phyloP scores from a whole-genome alignment of 1,140 invertebrate species.

The Akabosia matsudoensis region DNA sequence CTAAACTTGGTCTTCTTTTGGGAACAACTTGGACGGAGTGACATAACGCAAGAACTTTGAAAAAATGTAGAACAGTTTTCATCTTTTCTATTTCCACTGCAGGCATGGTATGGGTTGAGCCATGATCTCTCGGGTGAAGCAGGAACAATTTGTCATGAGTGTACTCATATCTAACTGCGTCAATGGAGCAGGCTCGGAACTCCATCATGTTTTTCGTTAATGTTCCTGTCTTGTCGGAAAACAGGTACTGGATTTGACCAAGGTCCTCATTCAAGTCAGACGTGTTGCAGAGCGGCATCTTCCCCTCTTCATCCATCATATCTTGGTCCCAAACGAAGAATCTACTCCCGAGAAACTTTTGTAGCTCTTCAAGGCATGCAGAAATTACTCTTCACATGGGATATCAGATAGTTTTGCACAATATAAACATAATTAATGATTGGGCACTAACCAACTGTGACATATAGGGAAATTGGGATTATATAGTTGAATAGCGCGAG shows the following conservation, averaged over 20 bases:
- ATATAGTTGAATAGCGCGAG: constrained; percentile 65
- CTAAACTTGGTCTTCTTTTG: constrained; percentile 45
- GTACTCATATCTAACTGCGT: constrained; percentile 55
- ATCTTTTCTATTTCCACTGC: background rate
- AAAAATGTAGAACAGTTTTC: constrained; percentile 57
- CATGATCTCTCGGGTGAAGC: background rate
- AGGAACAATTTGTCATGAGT: background rate
- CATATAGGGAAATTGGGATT: constrained; percentile 68
- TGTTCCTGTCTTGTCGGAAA: constrained; percentile 72
- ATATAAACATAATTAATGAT: background rate
- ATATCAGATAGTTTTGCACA: background rate
- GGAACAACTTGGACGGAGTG: constrained; percentile 68
- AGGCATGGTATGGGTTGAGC: background rate
- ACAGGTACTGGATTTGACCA: constrained; percentile 59
- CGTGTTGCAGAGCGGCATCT: constrained; percentile 60
- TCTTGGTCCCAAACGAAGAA: constrained; percentile 64
- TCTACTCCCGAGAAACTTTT: constrained; percentile 65
- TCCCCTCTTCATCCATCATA: constrained; percentile 57
- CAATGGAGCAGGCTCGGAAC: constrained; percentile 62
- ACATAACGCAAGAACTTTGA: constrained; percentile 71
- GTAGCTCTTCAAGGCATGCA: constrained; percentile 57
- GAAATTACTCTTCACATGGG: background rate
- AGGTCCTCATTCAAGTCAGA: constrained; percentile 47
- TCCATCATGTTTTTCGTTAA: constrained; percentile 71
- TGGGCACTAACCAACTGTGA: constrained; percentile 61